Percentiles rank a stretch among this genome's conserved stretches.
These are phyloP conservation scores for Rambutsinella grinnellia DNA, from an alignment of 2,888 invertebrate genomes.

Conservation along the genomic window DNA sequence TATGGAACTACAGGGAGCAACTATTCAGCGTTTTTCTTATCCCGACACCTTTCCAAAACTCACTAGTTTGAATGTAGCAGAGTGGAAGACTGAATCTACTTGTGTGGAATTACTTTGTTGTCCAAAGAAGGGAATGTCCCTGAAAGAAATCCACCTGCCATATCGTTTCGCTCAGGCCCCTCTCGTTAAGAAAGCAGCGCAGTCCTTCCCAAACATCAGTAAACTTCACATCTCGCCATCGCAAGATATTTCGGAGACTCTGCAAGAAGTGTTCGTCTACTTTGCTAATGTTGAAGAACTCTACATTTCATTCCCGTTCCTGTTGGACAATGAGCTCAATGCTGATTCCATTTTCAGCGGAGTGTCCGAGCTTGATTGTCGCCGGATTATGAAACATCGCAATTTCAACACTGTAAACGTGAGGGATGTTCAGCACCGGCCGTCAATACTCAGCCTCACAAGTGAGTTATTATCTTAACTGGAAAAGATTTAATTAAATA, in stretches of 20 bases:
- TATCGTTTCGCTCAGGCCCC: conserved; percentile 14
- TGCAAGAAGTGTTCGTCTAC: conserved; percentile 27
- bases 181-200: conserved; percentile 9
- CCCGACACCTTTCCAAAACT: conserved; percentile 41
- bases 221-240: conserved; percentile 22
- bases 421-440: conserved; percentile 24
- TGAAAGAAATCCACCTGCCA: conserved; percentile 30
- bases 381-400: conserved; percentile 30
- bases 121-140: neutral
- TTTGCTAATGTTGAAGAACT: conserved; percentile 27
- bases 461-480: conserved; percentile 18
- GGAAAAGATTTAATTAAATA: neutral
- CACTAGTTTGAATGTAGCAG: conserved; percentile 24
- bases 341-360: conserved; percentile 43
- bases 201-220: conserved; percentile 36
- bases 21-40: conserved; percentile 35
- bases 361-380: conserved; percentile 26
- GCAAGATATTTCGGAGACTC: conserved; percentile 17
- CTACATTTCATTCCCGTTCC: conserved; percentile 26
- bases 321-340: conserved; percentile 37
- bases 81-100: conserved; percentile 34
- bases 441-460: conserved; percentile 32
- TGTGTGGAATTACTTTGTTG: conserved; percentile 8
- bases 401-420: conserved; percentile 32
- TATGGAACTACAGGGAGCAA: conserved; percentile 44